Conservation (phyloP, 2,797 vertebrate genomes). For the Muscicapa striata region DNA sequence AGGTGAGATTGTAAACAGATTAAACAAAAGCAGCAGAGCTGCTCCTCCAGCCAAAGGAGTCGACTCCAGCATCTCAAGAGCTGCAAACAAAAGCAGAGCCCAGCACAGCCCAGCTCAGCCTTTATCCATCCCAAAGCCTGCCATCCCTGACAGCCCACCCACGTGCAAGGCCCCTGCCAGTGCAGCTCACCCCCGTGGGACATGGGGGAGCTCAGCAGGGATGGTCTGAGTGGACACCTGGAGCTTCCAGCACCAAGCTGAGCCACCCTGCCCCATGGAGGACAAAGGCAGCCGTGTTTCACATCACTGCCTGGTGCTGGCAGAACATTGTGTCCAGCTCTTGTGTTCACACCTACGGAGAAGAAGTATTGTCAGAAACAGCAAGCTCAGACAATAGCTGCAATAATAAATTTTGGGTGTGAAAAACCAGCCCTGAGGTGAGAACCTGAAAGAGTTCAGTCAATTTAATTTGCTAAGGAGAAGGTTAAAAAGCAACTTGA, state of each 20-base stretch:
- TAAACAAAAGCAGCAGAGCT: fast-evolving
- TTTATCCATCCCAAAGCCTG: neutral
- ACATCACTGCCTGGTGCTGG: neutral
- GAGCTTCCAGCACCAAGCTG: neutral
- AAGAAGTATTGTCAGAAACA: neutral
- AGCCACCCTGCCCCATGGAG: neutral
- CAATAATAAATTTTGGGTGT: neutral
- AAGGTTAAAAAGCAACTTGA: neutral
- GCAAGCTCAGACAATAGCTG: neutral
- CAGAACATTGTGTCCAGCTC: neutral
- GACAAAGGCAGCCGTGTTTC: neutral
- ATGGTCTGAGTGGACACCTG: neutral
- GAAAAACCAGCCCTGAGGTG: neutral
- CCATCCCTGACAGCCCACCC: neutral
- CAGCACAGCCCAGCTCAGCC: neutral
- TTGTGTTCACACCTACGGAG: neutral
- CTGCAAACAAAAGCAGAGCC: neutral
- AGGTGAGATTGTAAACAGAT: neutral
- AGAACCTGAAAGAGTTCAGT: neutral
- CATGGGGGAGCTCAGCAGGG: neutral
- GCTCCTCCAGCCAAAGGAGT: neutral
- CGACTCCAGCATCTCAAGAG: neutral
- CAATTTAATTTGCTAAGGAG: neutral
- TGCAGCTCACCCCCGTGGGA: fast-evolving
- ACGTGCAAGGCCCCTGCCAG: fast-evolving